Base-by-base conservation (phyloP, 2,797 vertebrate species). In the Tachyglossus aculeatus region DNA sequence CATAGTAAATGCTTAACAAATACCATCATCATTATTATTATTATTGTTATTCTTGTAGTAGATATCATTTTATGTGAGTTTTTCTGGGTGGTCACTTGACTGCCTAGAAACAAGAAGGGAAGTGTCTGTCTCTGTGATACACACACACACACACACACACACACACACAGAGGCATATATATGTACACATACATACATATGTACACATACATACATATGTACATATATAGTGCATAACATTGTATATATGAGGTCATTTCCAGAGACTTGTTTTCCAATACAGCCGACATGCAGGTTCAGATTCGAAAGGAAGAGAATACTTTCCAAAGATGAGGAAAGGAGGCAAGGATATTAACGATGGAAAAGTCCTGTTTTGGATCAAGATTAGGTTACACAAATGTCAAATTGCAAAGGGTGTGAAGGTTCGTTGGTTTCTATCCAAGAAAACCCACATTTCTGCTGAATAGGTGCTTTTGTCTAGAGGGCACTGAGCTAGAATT, bases 391-490 rank as follows among this genome's bases (percentile, higher is more conserved):
- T 77, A 72, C 24, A 38, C 47, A 82, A 75, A 67, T 22, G 38
- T 29, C 54, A 74, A 69, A 52, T 19, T 71, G 36, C 59, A 51
- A 52, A 72, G 81, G 31, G 71, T 44, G 73, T 19, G 39, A 64
- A 74, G 12, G 41, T 80, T 84, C 43, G 71, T 21, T 47, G 66
- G 62, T 65, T 72, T 21, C 21, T n/a, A 47, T 71, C 24, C 24
- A 31, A 60, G 58, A 75, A 83, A 83, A 41, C 44, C 37, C 38
- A 54, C 38, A 43, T 37, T 67, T 63, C 9, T 1, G 31, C 58
- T 77, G 69, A 86, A 82, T 68, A 75, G 25, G 18, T 55, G 57
- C 45, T 67, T 63, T 82, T 74, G 75, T 84, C 53, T 66, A 43
- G 52, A 44, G 27, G 33, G 18, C 64, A 58, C 61, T 72, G 74